These are phyloP conservation scores for Lasiurus cinereus DNA, from an alignment of 2,113 vertebrate species.

Conservation along the genomic window DNA sequence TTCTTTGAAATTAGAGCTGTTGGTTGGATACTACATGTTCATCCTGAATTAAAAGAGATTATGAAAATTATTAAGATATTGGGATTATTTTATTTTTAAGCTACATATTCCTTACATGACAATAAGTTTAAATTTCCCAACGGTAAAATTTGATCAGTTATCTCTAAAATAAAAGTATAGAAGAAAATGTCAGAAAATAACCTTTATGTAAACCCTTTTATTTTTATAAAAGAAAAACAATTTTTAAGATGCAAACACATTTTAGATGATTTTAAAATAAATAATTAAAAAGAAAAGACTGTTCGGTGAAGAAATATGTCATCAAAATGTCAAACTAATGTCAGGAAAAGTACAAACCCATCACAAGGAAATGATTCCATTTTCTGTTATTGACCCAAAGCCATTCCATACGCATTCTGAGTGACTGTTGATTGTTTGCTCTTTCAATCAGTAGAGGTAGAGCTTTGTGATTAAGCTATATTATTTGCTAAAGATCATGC, in stretches of 20 bases:
- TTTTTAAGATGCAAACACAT: constrained; percentile 9
- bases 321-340: background rate
- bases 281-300: background rate
- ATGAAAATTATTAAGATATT: background rate
- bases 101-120: background rate
- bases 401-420: background rate
- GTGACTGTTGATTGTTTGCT: background rate
- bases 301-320: constrained; percentile 25
- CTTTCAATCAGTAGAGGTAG: background rate
- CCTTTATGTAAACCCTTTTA: background rate
- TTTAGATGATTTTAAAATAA: constrained; percentile 7
- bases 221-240: background rate
- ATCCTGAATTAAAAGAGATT: background rate
- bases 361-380: background rate
- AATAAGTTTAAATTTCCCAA: constrained; percentile 28
- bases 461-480: background rate
- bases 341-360: background rate
- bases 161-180: background rate
- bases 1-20: background rate
- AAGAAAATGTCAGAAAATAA: background rate
- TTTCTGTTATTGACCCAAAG: background rate
- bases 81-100: background rate
- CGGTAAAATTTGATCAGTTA: background rate
- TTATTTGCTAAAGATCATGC: background rate
- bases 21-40: background rate